Base-by-base conservation (phyloP, 2,113 vertebrate genomes). In the Anarhynchus alexandrinus region DNA sequence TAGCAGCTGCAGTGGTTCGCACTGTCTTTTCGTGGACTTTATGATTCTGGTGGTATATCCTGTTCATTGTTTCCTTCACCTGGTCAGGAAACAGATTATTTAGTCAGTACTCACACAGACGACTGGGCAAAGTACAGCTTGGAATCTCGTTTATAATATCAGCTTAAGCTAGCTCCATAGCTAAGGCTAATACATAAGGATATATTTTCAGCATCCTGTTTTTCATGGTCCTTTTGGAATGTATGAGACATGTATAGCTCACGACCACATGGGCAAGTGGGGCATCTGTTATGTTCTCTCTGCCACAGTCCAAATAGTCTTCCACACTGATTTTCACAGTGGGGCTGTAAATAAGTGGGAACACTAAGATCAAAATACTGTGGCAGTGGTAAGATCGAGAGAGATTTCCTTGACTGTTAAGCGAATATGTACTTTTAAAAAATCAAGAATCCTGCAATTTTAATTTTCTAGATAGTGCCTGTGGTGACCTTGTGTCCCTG, bases 11-110 rank as follows among this genome's bases (percentile, higher is more conserved):
- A 0, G 99, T 98, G 2, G 98, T 98, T 62, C 99, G 97, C 65
- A 99, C 98, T 3, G 99, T 99, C 97, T 99, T 99, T 94, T 99
- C 99, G 0, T 99, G 99, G 59, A 99, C 94, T 64, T 97, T 98
- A 19, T 29, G 98, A 91, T 99, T 99, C 98, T 99, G 99, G 95
- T 99, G 99, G 93, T 99, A 99, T 92, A 99, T 98, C 90, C 99
- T 98, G 97, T 99, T 99, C 97, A 99, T 98, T 9, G 98, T 98
- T 95, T 94, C 97, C 92, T 99, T 99, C 43, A 99, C 99, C 99
- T 99, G 96, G 76, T 82, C 51, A 51, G 34, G 71, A 95, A 85
- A 86, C 22, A 85, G 81, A 51, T 82, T 54, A 82, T 62, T 89
- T 66, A 83, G 58, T 52, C 87, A 85, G 26, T 81, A 64, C 42